Base-by-base conservation (phyloP, 2,888 invertebrate genomes). In the Psylliodes chrysocephalus region DNA sequence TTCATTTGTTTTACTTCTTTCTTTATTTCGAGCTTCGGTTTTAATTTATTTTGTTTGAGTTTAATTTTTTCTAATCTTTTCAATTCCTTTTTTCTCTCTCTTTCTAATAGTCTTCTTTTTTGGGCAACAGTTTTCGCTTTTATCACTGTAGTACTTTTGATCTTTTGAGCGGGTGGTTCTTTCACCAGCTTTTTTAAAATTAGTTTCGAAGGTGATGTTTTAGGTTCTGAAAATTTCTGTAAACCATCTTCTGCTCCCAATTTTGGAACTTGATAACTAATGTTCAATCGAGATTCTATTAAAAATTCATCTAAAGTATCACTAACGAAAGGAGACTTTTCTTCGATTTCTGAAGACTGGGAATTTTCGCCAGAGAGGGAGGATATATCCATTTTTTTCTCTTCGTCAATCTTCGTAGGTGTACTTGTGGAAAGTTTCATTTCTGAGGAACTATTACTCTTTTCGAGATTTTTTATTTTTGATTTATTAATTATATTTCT, bases 61-160 rank as follows among this genome's bases (percentile, higher is more conserved):
- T 63, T 61, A 14, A 57, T 33, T 51, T 70, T 59, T 12, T 68
- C 64, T 15, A 55, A 22, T 55, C 64, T 66, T 46, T 47, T 63
- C 28, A 69, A 22, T 15, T 68, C 67, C 19, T 57, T 68, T 17
- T 52, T 47, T 46, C 62, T 63, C 8, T 67, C 70, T 38, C 63
- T 70, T 68, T 84, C 82, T 35, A 86, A 69, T 63, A 85, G 79
- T 52, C 77, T 76, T 6, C 86, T 78, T 60, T 86, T 84, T 71
- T 87, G 86, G 0, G 86, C 86, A 1, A 87, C 81, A 0, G 87
- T 87, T 65, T 86, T 83, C 1, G 86, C 79, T 61, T 84, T 83
- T 17, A 77, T 66, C 25, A 46, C 52, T n/a, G 61, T 25, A 54
- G 40, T 52, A 67, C 60, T 59, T 53, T 65, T 67, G 8, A 51